Evolutionary conservation across 2,888 invertebrate genomes (phyloP).

Genomic region (Stictocephala bisonia): DNA sequence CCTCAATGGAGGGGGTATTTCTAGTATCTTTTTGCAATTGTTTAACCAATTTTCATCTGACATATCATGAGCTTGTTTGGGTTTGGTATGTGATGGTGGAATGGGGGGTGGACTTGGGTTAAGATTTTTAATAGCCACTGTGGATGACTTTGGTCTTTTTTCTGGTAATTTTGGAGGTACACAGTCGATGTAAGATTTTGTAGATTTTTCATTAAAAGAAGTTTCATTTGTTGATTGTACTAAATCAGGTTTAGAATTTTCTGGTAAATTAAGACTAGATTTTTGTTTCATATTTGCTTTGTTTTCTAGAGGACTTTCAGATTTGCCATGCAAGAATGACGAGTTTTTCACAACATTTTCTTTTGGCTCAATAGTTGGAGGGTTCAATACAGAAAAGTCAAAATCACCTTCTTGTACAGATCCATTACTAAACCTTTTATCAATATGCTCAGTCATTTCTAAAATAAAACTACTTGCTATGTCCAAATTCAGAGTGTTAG

Average conservation of each 20-base stretch:
- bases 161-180: slow-evolving; percentile 17
- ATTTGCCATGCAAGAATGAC: slow-evolving; percentile 20
- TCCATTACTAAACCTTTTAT: slow-evolving; percentile 32
- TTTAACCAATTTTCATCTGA: slow-evolving; percentile 3
- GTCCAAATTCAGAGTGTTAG: slow-evolving; percentile 7
- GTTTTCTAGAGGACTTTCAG: too few relatives aligned
- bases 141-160: not conserved
- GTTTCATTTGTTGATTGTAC: too few relatives aligned
- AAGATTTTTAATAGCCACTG: not conserved
- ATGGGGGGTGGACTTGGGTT: not conserved
- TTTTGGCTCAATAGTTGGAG: not conserved
- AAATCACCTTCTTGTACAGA: slow-evolving; percentile 6
- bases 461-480: slow-evolving; percentile 39
- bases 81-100: slow-evolving; percentile 25
- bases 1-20: slow-evolving; percentile 7
- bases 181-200: not conserved
- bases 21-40: slow-evolving; percentile 14
- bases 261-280: too few relatives aligned
- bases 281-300: too few relatives aligned
- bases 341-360: slow-evolving; percentile 3
- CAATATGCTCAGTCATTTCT: slow-evolving; percentile 42
- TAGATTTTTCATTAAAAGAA: not conserved
- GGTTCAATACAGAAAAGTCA: not conserved
- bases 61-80: not conserved
- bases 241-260: too few relatives aligned